Conservation (phyloP, 2,888 invertebrate genomes). For the Parochlus steinenii region DNA sequence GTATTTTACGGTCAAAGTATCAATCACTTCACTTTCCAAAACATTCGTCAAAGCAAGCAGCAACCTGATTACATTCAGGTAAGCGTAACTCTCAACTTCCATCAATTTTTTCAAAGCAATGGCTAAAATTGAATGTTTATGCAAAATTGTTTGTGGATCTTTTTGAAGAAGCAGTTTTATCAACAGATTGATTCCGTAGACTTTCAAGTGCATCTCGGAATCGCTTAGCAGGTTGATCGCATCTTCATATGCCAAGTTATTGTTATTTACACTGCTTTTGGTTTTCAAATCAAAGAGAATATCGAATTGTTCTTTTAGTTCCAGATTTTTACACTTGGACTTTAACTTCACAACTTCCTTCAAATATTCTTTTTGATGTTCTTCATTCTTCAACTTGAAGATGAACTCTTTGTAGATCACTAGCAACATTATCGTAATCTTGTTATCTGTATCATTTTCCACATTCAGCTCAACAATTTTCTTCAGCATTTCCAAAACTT, state of each 20-base stretch:
- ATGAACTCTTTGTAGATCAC: constrained; percentile 23
- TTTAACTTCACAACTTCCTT: constrained; percentile 3
- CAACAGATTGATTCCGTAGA: constrained; percentile 25
- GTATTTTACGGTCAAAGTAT: constrained; percentile 26
- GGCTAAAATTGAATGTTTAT: constrained; percentile 24
- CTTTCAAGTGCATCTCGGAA: constrained; percentile 21
- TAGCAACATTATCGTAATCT: constrained; percentile 13
- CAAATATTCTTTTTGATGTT: neutral
- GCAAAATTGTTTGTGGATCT: constrained; percentile 20
- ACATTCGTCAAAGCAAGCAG: constrained; percentile 23
- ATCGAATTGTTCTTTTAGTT: constrained; percentile 3
- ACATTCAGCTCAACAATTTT: constrained; percentile 14
- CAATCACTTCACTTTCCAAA: constrained; percentile 25
- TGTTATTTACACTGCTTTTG: neutral
- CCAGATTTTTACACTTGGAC: neutral
- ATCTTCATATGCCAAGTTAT: constrained; percentile 2
- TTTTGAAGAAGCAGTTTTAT: constrained; percentile 21
- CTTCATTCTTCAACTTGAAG: constrained; percentile 15
- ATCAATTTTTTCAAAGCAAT: constrained; percentile 24
- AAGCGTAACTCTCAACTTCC: constrained; percentile 26
- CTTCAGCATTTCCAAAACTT: constrained; percentile 20
- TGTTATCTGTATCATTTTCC: constrained; percentile 15
- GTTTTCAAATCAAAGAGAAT: neutral
- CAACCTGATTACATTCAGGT: constrained; percentile 26
- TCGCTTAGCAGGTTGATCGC: constrained; percentile 2